Conservation (phyloP, 2,113 vertebrate species). For the Oncorhynchus keta region DNA sequence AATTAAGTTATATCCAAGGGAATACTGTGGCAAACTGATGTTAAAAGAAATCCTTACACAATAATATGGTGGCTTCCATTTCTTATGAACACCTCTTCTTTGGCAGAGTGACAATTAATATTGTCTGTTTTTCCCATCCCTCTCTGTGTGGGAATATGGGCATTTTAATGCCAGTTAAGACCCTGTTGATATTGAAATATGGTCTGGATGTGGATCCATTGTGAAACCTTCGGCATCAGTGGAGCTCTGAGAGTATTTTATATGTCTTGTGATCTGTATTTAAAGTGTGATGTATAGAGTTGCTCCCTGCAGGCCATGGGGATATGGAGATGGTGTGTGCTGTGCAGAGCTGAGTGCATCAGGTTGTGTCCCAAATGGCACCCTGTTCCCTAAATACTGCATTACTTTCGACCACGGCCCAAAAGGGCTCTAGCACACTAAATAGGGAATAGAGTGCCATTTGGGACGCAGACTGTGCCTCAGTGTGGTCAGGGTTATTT, state of each 20-base stretch:
- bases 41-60: slow-evolving; percentile 41
- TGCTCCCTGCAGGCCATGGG: slow-evolving; percentile 16
- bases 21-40: not conserved
- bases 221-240: slow-evolving; percentile 20
- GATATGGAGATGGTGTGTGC: slow-evolving; percentile 16
- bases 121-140: slow-evolving; percentile 30
- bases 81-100: slow-evolving; percentile 43
- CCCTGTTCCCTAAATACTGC: too few species aligned
- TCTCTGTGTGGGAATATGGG: slow-evolving; percentile 6
- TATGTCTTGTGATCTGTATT: slow-evolving; percentile 12
- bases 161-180: slow-evolving; percentile 35
- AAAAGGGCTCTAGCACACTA: too few species aligned
- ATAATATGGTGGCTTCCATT: slow-evolving; percentile 35
- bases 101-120: slow-evolving; percentile 52
- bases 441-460: too few species aligned
- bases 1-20: too few species aligned
- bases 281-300: slow-evolving; percentile 24
- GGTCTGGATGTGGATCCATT: slow-evolving; percentile 26
- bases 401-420: too few species aligned
- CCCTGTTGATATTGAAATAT: slow-evolving; percentile 28
- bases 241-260: slow-evolving; percentile 14
- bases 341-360: slow-evolving; percentile 15
- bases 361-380: too few species aligned
- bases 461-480: slow-evolving; percentile 1
- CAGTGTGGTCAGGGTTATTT: slow-evolving; percentile 59